Evolutionary conservation across 2,888 invertebrate genomes (phyloP), one percentile per base, ranked within the genome.

Genomic region (Drosophila anomalata): DNA sequence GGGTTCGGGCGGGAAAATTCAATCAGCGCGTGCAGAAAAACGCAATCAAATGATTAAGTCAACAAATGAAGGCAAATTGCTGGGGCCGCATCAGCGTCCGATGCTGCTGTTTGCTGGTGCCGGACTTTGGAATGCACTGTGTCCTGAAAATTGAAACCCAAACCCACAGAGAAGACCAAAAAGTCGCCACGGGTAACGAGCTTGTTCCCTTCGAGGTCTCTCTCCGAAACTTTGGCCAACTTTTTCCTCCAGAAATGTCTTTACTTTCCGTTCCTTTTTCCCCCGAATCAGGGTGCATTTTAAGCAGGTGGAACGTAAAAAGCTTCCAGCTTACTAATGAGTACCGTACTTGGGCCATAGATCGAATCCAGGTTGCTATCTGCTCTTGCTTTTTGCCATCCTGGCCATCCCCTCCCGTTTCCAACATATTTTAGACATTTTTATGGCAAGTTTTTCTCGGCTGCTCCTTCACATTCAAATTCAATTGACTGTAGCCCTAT

Each of bases 41-140:
- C 83, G 74, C 87, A 83, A 83, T 88, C 83, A 80, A 84, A 88
- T 87, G 88, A 80, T 87, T 84, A 87, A 80, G 81, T 84, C 88
- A 88, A 84, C 85, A 84, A 84, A 83, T 79, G 88, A 78, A 75
- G 76, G 75, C 76, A 84, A 84, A 84, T 87, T 88, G 88, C 72
- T 77, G 71, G 68, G 85, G 76, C 65, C 33, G 68, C 67, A 44
- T 50, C 65, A 36, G 24, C 29, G 9, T 29, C 29, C 9, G 29
- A 29, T 9, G 62, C 42, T 47, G 17, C 47, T 12, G 17, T 29
- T 26, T 26, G 26, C 26, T 36, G 36, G 22, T 6, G 29, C 5
- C 20, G 52, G 46, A 53, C 68, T 39, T 67, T 67, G 39, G 65
- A 31, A 53, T 55, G 77, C 47, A 59, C 60, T 69, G 54, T 39